Percentiles rank a stretch among this genome's conserved stretches.
Conservation (phyloP, 2,113 vertebrate species). For the Hipposideros armiger region DNA sequence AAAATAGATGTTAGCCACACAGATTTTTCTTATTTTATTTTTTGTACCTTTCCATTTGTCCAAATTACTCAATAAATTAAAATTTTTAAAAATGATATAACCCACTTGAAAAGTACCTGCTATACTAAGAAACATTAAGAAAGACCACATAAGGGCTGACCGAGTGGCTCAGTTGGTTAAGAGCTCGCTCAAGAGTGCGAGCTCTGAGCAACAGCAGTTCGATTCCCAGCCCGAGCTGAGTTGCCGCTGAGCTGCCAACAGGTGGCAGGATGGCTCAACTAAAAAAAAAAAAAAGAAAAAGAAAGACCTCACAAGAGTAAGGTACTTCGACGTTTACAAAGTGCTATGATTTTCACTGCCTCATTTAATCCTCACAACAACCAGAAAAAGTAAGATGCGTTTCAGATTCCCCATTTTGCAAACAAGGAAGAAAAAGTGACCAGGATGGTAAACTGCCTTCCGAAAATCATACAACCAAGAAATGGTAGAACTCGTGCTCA, state of each 20-base stretch:
- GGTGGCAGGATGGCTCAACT: too few species aligned
- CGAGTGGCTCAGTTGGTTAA: too few species aligned
- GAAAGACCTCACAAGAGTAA: background rate
- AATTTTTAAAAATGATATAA: background rate
- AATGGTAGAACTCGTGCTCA: background rate
- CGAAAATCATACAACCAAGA: background rate
- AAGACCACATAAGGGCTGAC: background rate
- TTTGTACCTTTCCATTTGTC: background rate
- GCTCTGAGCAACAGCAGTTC: too few species aligned
- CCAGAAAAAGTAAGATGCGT: background rate
- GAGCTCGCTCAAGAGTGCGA: too few species aligned
- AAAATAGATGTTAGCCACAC: background rate
- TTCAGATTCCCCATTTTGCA: background rate
- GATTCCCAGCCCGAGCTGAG: too few species aligned
- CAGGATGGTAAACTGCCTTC: background rate
- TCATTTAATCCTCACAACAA: background rate
- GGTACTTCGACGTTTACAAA: background rate
- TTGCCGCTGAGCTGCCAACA: too few species aligned
- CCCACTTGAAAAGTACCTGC: background rate
- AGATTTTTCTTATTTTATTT: background rate
- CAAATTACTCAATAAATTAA: background rate
- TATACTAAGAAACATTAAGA: background rate
- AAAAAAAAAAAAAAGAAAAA: background rate
- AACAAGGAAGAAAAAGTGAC: background rate
- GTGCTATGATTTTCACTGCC: background rate